Conservation (phyloP, 2,113 vertebrate species). For the Megaceryle torquata region DNA sequence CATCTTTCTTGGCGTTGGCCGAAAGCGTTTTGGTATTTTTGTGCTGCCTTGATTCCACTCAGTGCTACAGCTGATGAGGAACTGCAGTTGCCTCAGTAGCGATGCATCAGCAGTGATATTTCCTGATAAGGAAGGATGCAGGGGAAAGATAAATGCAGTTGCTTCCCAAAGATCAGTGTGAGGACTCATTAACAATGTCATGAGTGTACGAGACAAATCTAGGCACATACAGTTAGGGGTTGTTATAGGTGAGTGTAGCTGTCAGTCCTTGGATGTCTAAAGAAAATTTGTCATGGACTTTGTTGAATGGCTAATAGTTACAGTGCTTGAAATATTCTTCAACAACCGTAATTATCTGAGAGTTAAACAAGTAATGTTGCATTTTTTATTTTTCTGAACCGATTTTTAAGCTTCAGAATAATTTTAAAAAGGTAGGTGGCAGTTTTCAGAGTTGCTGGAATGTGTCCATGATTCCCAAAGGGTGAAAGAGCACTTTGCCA, state of each 20-base stretch:
- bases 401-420: neutral
- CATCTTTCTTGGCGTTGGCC: neutral
- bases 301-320: neutral
- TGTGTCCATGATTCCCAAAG: neutral
- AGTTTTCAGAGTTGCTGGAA: neutral
- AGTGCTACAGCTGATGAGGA: neutral
- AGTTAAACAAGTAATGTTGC: neutral
- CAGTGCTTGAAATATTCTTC: neutral
- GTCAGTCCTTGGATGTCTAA: neutral
- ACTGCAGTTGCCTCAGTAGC: neutral
- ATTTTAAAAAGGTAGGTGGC: neutral
- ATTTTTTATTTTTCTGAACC: neutral
- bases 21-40: neutral
- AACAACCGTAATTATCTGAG: neutral
- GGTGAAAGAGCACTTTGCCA: neutral
- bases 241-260: neutral
- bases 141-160: neutral
- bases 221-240: neutral
- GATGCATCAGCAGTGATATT: neutral
- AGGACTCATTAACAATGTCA: neutral
- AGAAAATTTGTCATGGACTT: neutral
- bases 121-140: neutral
- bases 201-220: rapidly evolving
- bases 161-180: neutral
- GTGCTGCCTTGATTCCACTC: neutral